Percentiles rank a stretch among this genome's conserved stretches.
phyloP scores from a whole-genome alignment of 2,888 invertebrate species.

The Apamea sordens region DNA sequence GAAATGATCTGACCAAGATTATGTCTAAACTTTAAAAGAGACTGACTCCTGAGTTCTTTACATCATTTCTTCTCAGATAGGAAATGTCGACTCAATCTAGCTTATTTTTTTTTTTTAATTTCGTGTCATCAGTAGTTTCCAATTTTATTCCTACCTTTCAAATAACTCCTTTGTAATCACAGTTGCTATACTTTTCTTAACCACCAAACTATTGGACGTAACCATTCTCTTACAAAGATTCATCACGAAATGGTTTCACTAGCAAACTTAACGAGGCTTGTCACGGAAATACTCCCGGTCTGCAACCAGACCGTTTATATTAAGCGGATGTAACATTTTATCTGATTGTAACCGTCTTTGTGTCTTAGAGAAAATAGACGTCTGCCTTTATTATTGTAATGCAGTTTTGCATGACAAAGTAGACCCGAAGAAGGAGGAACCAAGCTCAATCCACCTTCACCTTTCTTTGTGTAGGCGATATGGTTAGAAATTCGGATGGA shows the following conservation, averaged over 20 bases:
- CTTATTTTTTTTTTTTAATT: background rate
- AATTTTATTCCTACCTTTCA: conserved; percentile 43
- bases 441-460: conserved; percentile 14
- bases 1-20: background rate
- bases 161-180: conserved; percentile 16
- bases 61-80: background rate
- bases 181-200: conserved; percentile 8
- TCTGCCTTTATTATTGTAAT: conserved; percentile 59
- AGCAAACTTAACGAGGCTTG: conserved; percentile 17
- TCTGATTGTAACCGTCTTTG: conserved; percentile 51
- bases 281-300: conserved; percentile 13
- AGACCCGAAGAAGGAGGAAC: background rate
- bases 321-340: conserved; percentile 46
- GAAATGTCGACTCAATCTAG: background rate
- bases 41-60: background rate
- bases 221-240: conserved; percentile 47
- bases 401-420: conserved; percentile 58
- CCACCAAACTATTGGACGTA: conserved; percentile 8
- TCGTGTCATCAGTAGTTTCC: too few relatives aligned
- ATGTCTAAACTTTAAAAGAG: background rate
- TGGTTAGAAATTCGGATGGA: background rate
- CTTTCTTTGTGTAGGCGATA: conserved; percentile 7
- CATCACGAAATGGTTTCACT: conserved; percentile 40
- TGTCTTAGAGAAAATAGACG: conserved; percentile 25
- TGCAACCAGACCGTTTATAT: conserved; percentile 34